Evolutionary conservation across 2,113 vertebrate species (phyloP).

Genomic region (Dascyllus trimaculatus): DNA sequence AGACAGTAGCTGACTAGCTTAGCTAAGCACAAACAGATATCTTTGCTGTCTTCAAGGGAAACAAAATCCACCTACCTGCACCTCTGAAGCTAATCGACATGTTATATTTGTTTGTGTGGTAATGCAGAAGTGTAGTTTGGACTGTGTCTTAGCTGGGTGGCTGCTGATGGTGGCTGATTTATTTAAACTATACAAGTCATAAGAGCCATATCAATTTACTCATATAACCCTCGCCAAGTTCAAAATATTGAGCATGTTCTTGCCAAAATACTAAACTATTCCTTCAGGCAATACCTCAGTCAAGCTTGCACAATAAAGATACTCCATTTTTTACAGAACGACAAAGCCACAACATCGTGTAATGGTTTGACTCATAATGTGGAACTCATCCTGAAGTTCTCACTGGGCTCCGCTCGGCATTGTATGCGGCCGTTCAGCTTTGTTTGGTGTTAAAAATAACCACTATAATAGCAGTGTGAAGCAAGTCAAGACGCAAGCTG

Average conservation of each 20-base stretch:
- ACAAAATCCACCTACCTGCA: background rate
- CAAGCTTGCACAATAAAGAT: background rate
- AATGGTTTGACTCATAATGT: conserved; percentile 1
- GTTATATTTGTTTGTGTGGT: background rate
- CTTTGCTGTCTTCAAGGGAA: background rate
- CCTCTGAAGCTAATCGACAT: background rate
- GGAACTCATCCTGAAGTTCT: conserved; percentile 6
- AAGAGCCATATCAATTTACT: too few relatives aligned
- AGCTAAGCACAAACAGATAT: background rate
- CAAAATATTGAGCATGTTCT: background rate
- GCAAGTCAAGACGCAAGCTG: conserved; percentile 6
- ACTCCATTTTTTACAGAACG: background rate
- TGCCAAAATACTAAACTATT: conserved; percentile 5
- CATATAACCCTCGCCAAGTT: background rate
- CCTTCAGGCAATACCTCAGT: background rate
- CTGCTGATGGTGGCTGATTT: background rate
- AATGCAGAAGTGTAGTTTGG: background rate
- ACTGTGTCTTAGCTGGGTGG: background rate
- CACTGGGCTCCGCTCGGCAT: background rate
- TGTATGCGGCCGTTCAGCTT: background rate
- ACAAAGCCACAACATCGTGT: conserved; percentile 11
- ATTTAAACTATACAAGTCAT: background rate
- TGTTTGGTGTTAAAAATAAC: conserved; percentile 32
- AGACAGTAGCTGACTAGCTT: background rate
- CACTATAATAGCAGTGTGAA: background rate